A percentile compares a stretch with the other conserved stretches of the same genome.
Conservation (phyloP, 1,140 invertebrate genomes). For the Tetramorium simillimum region DNA sequence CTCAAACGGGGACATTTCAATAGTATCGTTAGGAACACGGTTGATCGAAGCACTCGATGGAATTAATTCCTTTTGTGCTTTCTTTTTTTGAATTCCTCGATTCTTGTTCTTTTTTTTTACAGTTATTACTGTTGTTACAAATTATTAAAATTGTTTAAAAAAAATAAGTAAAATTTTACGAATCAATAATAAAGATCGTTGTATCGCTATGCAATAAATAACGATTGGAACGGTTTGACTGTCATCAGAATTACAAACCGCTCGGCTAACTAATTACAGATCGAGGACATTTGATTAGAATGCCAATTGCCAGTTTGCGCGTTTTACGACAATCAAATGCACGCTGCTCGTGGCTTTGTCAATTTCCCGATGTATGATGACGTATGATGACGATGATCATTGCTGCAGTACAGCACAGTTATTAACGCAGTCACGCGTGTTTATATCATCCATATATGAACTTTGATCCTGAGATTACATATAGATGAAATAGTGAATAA, state of each 20-base stretch:
- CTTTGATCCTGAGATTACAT: neutral
- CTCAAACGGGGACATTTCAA: slow-evolving; percentile 6
- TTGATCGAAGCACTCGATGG: slow-evolving; percentile 41
- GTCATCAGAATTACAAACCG: neutral
- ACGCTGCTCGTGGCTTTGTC: slow-evolving; percentile 11
- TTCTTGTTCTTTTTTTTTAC: neutral
- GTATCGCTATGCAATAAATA: neutral
- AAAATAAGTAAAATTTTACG: neutral
- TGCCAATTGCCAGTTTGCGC: slow-evolving; percentile 15
- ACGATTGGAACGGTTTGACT: neutral
- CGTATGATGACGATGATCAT: slow-evolving; percentile 21
- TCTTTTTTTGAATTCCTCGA: neutral
- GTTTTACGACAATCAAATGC: slow-evolving; percentile 41
- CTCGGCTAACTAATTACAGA: neutral
- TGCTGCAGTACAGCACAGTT: neutral
- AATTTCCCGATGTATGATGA: slow-evolving; percentile 10
- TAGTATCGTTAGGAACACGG: slow-evolving; percentile 25
- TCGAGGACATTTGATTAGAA: slow-evolving; percentile 26
- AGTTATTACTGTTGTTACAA: neutral
- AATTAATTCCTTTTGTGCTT: slow-evolving; percentile 24
- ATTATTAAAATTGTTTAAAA: neutral
- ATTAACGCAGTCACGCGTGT: neutral
- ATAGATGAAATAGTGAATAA: neutral
- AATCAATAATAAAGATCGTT: neutral
- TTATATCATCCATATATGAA: neutral